phyloP scores from a whole-genome alignment of 2,888 invertebrate genomes.

The Lycocerus yunnanus region DNA sequence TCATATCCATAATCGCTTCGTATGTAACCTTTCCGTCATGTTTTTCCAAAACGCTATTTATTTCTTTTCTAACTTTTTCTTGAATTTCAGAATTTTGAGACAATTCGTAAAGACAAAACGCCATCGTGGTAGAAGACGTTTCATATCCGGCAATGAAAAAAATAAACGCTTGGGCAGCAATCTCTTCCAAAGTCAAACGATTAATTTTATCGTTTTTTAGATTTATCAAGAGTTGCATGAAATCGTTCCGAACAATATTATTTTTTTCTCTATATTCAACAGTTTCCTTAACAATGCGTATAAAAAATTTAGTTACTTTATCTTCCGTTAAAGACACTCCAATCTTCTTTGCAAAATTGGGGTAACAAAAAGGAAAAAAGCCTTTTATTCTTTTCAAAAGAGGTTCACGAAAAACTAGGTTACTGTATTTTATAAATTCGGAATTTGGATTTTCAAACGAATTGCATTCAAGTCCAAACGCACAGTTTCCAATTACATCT shows the following conservation, averaged over 20 bases:
- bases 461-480: neutral
- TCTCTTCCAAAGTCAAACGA: conserved; percentile 16
- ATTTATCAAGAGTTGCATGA: conserved; percentile 59
- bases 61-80: neutral
- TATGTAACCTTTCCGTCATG: neutral
- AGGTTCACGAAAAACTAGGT: neutral
- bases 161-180: conserved; percentile 7
- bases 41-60: neutral
- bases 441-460: neutral
- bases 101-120: conserved; percentile 5
- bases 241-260: conserved; percentile 58
- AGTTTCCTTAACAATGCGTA: conserved; percentile 52
- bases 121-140: neutral
- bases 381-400: neutral
- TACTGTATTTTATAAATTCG: neutral
- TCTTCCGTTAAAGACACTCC: neutral
- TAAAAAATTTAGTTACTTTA: conserved; percentile 51
- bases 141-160: neutral
- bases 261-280: conserved; percentile 55
- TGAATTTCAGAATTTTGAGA: neutral
- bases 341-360: neutral
- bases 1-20: conserved; percentile 1
- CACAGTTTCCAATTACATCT: neutral
- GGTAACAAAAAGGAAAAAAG: neutral
- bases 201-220: conserved; percentile 41